Evolutionary conservation across 2,797 vertebrate genomes (phyloP).

Genomic region (Dromococcyx pavoninus): DNA sequence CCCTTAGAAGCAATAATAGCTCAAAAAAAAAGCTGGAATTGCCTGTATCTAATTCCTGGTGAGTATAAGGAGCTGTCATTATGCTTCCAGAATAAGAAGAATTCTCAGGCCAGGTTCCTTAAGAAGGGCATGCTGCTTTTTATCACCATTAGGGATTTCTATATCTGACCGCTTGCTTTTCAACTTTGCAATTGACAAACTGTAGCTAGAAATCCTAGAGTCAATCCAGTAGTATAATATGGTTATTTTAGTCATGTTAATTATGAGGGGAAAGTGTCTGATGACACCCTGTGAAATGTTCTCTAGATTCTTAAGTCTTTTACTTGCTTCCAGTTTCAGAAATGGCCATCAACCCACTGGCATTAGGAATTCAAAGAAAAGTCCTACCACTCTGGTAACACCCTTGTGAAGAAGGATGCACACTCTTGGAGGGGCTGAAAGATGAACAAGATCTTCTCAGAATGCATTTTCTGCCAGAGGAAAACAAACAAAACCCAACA

Average conservation of each 20-base stretch:
- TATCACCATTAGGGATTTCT: neutral
- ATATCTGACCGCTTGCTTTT: neutral
- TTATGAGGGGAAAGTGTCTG: neutral
- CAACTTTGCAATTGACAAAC: neutral
- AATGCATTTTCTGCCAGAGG: constrained; percentile 16
- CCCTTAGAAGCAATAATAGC: neutral
- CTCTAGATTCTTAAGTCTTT: neutral
- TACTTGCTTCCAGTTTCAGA: constrained; percentile 74
- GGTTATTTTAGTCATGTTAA: neutral
- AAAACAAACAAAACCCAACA: neutral
- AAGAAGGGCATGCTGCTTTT: neutral
- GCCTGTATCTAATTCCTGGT: neutral
- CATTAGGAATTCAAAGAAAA: constrained; percentile 37
- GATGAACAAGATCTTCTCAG: constrained; percentile 5
- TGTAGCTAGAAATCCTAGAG: neutral
- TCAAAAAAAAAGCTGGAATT: neutral
- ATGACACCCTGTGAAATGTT: neutral
- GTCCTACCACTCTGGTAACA: constrained; percentile 61
- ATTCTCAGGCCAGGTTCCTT: neutral
- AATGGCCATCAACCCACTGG: constrained; percentile 15
- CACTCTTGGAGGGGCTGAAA: neutral
- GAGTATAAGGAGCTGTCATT: neutral
- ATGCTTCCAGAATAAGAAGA: neutral
- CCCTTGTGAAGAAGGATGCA: constrained; percentile 52
- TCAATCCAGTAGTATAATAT: neutral